Evolutionary conservation across 2,797 vertebrate genomes (phyloP).

Genomic region (Pempheris klunzingeri): DNA sequence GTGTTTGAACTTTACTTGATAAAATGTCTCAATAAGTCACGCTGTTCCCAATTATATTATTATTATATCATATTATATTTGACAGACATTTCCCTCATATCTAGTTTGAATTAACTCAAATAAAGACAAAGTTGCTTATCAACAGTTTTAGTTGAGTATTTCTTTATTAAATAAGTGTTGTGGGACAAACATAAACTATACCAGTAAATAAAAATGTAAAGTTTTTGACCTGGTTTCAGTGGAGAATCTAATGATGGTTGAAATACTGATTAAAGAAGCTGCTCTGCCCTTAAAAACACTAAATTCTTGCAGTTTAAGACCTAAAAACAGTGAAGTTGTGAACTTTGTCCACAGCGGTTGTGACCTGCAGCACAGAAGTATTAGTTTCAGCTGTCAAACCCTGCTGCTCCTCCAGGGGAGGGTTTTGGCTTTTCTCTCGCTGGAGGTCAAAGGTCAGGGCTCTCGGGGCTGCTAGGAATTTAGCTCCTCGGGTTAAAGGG

Average conservation of each 20-base stretch:
- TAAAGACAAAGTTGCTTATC: too few species aligned
- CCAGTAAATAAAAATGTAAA: too few species aligned
- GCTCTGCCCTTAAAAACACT: neutral
- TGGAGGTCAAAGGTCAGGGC: constrained; percentile 28
- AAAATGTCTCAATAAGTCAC: too few species aligned
- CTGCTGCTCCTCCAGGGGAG: neutral
- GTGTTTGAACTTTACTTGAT: too few species aligned
- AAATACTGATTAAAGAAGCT: neutral
- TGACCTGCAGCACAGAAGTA: neutral
- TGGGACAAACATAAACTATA: neutral
- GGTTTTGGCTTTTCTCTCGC: constrained; percentile 6
- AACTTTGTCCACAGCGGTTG: neutral
- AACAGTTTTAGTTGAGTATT: too few species aligned
- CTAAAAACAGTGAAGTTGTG: neutral
- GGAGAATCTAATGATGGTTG: too few species aligned
- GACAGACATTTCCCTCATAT: too few species aligned
- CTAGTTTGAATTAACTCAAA: too few species aligned
- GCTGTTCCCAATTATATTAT: too few species aligned
- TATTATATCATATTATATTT: too few species aligned
- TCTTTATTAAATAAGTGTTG: too few species aligned
- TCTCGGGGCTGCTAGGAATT: neutral
- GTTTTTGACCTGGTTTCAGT: neutral
- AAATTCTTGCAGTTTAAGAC: neutral
- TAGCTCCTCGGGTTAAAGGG: neutral
- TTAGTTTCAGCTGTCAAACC: neutral